Conservation (phyloP, 2,113 vertebrate genomes). For the Otus sunia region DNA sequence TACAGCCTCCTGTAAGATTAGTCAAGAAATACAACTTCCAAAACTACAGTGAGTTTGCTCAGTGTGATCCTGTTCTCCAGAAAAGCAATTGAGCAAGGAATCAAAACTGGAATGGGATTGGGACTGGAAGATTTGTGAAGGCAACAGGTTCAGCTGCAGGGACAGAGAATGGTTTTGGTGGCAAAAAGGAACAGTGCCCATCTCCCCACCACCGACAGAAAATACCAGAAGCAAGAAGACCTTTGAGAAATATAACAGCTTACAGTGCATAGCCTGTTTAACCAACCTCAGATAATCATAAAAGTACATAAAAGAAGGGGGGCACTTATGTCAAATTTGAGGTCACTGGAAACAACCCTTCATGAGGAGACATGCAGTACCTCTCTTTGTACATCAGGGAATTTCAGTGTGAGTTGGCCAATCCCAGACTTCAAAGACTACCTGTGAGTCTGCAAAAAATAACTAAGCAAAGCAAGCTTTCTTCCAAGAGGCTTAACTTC, state of each 20-base stretch:
- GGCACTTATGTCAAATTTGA: background rate
- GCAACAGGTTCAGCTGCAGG: background rate
- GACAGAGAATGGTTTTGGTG: background rate
- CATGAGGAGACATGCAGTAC: background rate
- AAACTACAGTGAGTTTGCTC: background rate
- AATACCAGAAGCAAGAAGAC: background rate
- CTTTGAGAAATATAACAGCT: background rate
- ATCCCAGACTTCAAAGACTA: background rate
- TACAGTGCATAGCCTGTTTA: background rate
- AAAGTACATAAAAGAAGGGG: background rate
- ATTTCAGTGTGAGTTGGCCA: background rate
- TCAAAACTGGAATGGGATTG: background rate
- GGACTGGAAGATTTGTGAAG: background rate
- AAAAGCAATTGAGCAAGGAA: background rate
- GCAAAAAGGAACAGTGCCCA: background rate
- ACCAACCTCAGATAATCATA: background rate
- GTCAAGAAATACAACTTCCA: conserved; percentile 43
- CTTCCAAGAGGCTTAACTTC: background rate
- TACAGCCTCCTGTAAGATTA: background rate
- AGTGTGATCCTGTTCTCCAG: conserved; percentile 17
- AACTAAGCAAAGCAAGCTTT: background rate
- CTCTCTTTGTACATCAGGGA: background rate
- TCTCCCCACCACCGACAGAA: background rate
- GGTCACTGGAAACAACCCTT: background rate
- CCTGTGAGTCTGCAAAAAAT: background rate